Base-by-base conservation (phyloP, 2,888 invertebrate genomes). In the Drosophila diplacantha region DNA sequence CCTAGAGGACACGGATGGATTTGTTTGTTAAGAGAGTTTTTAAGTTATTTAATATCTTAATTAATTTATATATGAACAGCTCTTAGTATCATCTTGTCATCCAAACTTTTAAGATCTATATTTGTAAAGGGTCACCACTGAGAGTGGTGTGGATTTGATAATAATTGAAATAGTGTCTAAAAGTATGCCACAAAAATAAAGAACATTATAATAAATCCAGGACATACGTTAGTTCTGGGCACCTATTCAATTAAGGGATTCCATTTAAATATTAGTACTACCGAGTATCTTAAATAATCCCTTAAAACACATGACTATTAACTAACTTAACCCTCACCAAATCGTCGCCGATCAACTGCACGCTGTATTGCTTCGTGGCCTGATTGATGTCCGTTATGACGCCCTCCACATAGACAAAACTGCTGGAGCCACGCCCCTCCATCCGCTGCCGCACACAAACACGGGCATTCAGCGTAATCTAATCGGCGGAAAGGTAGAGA, bases 401-500 rank as follows among this genome's bases (percentile, higher is more conserved):
- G 69, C 97, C 98, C 86, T 96, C 95, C 63, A 95, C 93, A 88
- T 96, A 98, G 77, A 94, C 91, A 86, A 69, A 66, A 14, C 91
- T 92, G 72, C 92, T 92, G 72, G 93, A 60, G 47, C 59, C 91
- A 76, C 90, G 90, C 60, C 91, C 91, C 85, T 92, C 92, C 49
- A 85, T 76, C 67, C 91, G 90, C 77, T 92, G 92, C 72, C 93
- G 91, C 67, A 94, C 94, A 88, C 96, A 97, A 74, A 98, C 96
- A 59, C 92, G 91, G 49, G 93, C 93, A 37, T 95, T 95, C 63
- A 93, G 89, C 72, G 91, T 91, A 79, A 98, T 91, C 90, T 96
- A 58, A 31, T 44, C 22, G 53, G 53, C 35, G 24, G 43, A 31
- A 46, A 22, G 12, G 44, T 8, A 46, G 24, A n/a, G 24, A 18